Evolutionary conservation across 2,797 vertebrate species (phyloP).

Genomic region (Eulemur rubriventer): DNA sequence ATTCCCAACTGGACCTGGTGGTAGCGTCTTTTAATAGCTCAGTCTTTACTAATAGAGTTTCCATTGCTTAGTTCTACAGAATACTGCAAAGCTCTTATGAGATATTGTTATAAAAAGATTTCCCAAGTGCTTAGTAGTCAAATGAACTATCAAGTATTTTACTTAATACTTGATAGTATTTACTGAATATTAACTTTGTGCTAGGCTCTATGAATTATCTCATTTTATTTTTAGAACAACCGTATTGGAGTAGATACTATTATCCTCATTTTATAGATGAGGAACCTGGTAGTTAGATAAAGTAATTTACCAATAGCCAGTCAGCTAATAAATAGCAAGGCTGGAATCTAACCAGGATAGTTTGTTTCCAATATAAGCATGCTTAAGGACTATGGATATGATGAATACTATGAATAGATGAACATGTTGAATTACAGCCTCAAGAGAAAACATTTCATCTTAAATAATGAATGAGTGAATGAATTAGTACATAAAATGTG

Average conservation of each 20-base stretch:
- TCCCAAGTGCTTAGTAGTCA: not conserved
- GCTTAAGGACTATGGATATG: not conserved
- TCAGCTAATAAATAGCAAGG: not conserved
- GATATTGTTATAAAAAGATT: not conserved
- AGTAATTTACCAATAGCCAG: not conserved
- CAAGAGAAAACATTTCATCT: not conserved
- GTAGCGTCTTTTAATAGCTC: not conserved
- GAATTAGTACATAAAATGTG: slow-evolving; percentile 2
- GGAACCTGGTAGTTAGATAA: not conserved
- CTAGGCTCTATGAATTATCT: not conserved
- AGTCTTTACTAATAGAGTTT: not conserved
- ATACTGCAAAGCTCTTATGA: not conserved
- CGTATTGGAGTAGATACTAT: not conserved
- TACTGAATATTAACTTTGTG: not conserved
- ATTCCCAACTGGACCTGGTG: not conserved
- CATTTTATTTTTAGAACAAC: not conserved
- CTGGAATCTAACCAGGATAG: not conserved
- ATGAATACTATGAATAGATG: not conserved
- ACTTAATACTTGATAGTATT: not conserved
- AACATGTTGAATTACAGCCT: not conserved
- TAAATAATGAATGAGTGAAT: slow-evolving; percentile 25
- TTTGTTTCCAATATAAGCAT: not conserved
- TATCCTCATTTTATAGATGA: not conserved
- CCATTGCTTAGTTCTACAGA: not conserved
- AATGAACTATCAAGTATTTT: not conserved